These are phyloP conservation scores for Pelobates fuscus DNA, from an alignment of 2,113 vertebrate species.

Conservation along the genomic window DNA sequence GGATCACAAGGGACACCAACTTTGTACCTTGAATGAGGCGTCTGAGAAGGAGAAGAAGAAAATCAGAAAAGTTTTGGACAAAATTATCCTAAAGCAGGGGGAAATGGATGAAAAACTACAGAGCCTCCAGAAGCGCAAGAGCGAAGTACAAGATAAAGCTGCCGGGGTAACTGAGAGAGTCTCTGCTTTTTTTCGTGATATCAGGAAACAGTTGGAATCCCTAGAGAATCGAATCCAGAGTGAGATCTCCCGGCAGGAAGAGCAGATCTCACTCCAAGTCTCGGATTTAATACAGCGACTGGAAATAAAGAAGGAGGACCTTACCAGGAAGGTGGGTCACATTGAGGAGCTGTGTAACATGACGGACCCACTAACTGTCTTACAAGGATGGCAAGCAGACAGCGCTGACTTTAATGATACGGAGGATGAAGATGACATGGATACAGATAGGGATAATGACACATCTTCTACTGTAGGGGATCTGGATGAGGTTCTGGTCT, in stretches of 20 bases:
- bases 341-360: slow-evolving; percentile 19
- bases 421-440: neutral
- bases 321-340: neutral
- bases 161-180: neutral
- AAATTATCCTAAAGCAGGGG: neutral
- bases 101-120: neutral
- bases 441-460: neutral
- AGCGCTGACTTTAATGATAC: neutral
- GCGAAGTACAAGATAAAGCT: neutral
- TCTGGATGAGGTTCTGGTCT: slow-evolving; percentile 27
- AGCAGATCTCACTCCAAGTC: neutral
- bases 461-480: neutral
- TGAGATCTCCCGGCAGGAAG: slow-evolving; percentile 20
- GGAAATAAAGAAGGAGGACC: slow-evolving; percentile 8
- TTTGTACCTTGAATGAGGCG: neutral
- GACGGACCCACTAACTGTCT: slow-evolving; percentile 12
- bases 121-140: neutral
- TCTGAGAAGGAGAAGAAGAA: slow-evolving; percentile 22
- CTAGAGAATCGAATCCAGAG: slow-evolving; percentile 1
- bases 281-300: neutral
- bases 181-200: neutral
- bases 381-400: neutral
- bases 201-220: neutral
- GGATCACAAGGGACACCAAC: slow-evolving; percentile 54
- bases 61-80: neutral